Base-by-base conservation (phyloP, 2,888 invertebrate species). In the Cosmorhoe ocellata region DNA sequence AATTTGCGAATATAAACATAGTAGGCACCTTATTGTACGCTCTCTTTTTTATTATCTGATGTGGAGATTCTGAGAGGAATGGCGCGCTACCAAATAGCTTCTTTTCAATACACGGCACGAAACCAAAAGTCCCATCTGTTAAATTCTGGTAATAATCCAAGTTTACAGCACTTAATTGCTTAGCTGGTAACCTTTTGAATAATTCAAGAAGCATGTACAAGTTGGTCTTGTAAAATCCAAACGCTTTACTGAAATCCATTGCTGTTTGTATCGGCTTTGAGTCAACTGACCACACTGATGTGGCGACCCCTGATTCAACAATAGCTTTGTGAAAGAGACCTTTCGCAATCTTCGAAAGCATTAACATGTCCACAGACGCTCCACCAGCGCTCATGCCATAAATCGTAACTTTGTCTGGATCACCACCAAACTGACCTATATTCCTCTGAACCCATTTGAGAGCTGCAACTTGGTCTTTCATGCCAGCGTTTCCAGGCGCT, bases 331-430 rank as follows among this genome's bases (percentile, higher is more conserved):
- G 56, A 28, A 73, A 76, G 0, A 78, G 51, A 1, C 69, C 69
- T 44, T 60, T 64, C 5, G 64, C 58, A 58, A 66, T 59, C 8
- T 65, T 63, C 0, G 78, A 76, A 0, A 74, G 46, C 0, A 76
- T 45, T 2, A 73, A 70, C 22, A 64, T 64, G 28, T 73, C 68
- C 0, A 71, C 72, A 0, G 72, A 66, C 1, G 71, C 69, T 0
- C 64, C 78, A 0, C 80, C 80, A 11, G 77, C 74, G 33, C 76
- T 78, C 66, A 73, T 74, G 0, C 81, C 81, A 38, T 77, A 76
- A 7, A 79, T 34, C 0, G 77, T 78, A 0, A 80, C 67, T 41
- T 69, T 60, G 0, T 60, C 44, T 2, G 73, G 69, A 59, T 77
- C 67, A 7, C 79, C 76, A n/a, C 73, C 76, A 28, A 79, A 76